phyloP scores from a whole-genome alignment of 2,797 vertebrate genomes.

The Typhlichthys subterraneus region DNA sequence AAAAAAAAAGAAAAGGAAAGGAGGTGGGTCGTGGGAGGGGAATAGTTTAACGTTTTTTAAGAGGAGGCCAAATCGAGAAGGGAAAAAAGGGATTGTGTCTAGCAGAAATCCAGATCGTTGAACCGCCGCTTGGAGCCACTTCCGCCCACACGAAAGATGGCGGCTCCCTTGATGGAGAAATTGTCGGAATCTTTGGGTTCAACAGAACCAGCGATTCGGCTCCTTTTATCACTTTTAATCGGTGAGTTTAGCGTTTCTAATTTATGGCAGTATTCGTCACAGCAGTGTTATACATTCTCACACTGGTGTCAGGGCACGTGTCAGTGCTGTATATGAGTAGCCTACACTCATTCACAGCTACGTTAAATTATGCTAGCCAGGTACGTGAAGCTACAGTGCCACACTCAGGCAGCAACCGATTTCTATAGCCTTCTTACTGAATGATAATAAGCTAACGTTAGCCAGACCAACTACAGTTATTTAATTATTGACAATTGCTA shows the following conservation, averaged over 20 bases:
- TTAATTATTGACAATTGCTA: too few species aligned
- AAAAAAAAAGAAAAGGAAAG: too few species aligned
- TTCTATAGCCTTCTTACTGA: too few species aligned
- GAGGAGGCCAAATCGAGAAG: background rate
- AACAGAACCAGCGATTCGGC: constrained; percentile 90
- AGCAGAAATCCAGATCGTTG: constrained; percentile 41
- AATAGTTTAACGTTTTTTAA: too few species aligned
- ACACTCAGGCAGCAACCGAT: too few species aligned
- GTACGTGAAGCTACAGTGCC: too few species aligned
- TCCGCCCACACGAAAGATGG: constrained; percentile 84
- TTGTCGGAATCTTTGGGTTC: constrained; percentile 88
- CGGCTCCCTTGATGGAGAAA: constrained; percentile 82
- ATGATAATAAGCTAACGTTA: too few species aligned
- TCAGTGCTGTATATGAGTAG: background rate
- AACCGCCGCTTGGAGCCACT: constrained; percentile 65
- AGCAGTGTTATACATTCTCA: background rate
- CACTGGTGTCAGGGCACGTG: background rate
- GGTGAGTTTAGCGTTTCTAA: constrained; percentile 76
- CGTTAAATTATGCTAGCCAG: background rate
- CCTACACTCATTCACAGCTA: too few species aligned
- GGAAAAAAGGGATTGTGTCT: constrained; percentile 34
- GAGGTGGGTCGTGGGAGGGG: too few species aligned
- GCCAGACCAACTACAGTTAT: too few species aligned
- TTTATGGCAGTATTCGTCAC: background rate
- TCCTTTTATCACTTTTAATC: constrained; percentile 90